Base-by-base conservation (phyloP, 2,888 invertebrate species). In the Tetranychus piercei region DNA sequence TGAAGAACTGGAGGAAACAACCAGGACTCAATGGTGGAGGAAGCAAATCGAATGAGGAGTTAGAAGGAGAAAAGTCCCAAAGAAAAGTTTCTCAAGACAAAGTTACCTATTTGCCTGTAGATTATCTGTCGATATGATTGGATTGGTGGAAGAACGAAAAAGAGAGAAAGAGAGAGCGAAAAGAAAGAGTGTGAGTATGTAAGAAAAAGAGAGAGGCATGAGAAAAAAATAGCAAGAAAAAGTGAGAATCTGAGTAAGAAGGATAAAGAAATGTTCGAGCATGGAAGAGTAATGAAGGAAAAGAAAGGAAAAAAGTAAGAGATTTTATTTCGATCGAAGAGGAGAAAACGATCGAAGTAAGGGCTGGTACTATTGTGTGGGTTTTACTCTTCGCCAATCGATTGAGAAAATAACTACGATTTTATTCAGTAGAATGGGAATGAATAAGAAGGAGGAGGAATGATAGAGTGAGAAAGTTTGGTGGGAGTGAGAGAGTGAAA, bases 401-500 rank as follows among this genome's bases (percentile, higher is more conserved):
- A 55, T 55, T 55, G 34, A 55, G 55, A 15, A 45, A 55, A 55
- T 55, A 55, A 15, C 15, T 55, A 55, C 55, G 55, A 55, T 55
- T 55, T 55, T 15, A 55, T 55, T 55, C 55, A 55, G 55, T 5
- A 69, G 22, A 69, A 22, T 20, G 22, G 20, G 34, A 69, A 23
- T 11, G 6, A 67, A 22, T 9, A 67, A 67, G 67, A 67, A 67
- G 23, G 67, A 67, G 23, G 23, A 22, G 23, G 67, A 67, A 22
- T 18, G n/a, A 67, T 11, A 67, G n/a, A 67, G 11, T 18, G 67
- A 67, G 67, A 18, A n/a, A 22, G 67, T 55, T 55, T 55, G 55
- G 15, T 22, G 67, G 23, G 67, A 67, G 67, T 22, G 67, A 67
- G 67, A 67, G 67, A 66, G 66, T 8, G 66, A 66, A 66, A 6